These are phyloP conservation scores for Antitype chi DNA, from an alignment of 2,888 invertebrate species.

Conservation along the genomic window DNA sequence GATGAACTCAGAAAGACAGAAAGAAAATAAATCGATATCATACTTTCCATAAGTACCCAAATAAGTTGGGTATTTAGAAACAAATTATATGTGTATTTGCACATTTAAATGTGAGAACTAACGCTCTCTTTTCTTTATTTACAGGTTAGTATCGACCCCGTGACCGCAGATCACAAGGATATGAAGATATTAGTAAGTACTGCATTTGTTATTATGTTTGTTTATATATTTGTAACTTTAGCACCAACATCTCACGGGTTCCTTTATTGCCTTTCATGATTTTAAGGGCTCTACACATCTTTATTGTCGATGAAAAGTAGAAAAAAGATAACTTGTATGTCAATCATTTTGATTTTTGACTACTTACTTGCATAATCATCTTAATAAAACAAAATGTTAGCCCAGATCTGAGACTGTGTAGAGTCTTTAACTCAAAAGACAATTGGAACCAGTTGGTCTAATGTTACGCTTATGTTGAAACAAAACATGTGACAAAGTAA, in stretches of 20 bases:
- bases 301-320: too few relatives aligned
- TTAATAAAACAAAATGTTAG: background rate
- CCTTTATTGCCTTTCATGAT: constrained; percentile 29
- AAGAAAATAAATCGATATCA: background rate
- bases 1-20: too few relatives aligned
- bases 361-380: background rate
- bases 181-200: constrained; percentile 91
- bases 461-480: constrained; percentile 65
- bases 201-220: constrained; percentile 78
- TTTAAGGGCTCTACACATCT: constrained; percentile 15
- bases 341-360: background rate
- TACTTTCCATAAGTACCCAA: background rate
- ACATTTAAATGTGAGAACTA: background rate
- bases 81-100: background rate
- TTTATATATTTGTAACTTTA: constrained; percentile 77
- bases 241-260: constrained; percentile 42
- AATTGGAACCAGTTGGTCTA: constrained; percentile 55
- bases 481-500: constrained; percentile 63
- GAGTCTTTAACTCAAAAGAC: background rate
- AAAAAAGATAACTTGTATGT: background rate
- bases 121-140: constrained; percentile 60
- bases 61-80: background rate
- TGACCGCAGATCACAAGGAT: constrained; percentile 89
- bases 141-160: constrained; percentile 90
- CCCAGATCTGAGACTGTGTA: background rate